Percentiles rank a stretch among this genome's conserved stretches.
phyloP scores from a whole-genome alignment of 2,113 vertebrate genomes.

The Atlantisia rogersi region DNA sequence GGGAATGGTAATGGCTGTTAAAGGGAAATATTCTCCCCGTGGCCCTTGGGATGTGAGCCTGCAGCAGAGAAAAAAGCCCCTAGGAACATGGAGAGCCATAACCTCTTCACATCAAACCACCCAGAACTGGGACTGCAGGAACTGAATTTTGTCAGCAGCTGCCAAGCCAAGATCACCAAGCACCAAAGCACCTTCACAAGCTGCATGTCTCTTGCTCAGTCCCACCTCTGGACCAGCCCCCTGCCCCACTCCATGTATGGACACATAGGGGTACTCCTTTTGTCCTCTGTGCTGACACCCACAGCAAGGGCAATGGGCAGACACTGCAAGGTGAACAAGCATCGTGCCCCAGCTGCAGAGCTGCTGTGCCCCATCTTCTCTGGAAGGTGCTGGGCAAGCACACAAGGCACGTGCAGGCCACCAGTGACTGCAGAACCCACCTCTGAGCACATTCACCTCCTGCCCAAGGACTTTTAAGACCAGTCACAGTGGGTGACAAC shows the following conservation, averaged over 20 bases:
- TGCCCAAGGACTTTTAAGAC: neutral
- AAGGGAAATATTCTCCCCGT: neutral
- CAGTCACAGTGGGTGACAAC: neutral
- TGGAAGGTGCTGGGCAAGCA: neutral
- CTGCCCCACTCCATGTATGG: accelerated
- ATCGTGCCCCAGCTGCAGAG: neutral
- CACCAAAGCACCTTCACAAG: neutral
- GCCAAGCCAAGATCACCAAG: neutral
- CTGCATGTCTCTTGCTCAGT: neutral
- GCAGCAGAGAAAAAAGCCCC: neutral
- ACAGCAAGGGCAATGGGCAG: accelerated
- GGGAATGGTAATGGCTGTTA: neutral
- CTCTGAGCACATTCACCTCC: neutral
- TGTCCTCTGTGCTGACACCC: neutral
- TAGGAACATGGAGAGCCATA: neutral
- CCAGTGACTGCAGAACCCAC: neutral
- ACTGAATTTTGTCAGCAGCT: accelerated
- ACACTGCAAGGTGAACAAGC: neutral
- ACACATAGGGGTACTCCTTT: neutral
- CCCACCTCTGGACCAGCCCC: neutral
- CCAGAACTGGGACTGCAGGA: neutral
- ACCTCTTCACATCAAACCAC: neutral
- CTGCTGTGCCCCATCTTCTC: accelerated
- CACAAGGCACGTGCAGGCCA: neutral
- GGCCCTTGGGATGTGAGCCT: neutral